Percentiles rank a stretch among this genome's conserved stretches.
phyloP scores from a whole-genome alignment of 2,113 vertebrate genomes.

The Solea solea region DNA sequence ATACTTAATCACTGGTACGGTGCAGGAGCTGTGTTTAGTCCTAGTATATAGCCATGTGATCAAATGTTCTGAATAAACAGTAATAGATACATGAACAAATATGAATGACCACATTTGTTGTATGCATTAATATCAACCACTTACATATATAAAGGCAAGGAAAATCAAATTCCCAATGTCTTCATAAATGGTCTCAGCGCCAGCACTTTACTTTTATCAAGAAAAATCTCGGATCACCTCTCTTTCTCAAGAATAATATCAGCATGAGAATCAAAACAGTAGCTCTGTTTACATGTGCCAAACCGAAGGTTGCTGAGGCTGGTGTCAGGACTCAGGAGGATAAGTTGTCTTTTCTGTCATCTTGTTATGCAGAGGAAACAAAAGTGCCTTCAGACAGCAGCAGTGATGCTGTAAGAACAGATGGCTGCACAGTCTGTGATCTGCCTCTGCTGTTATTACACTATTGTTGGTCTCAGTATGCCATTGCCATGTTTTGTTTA shows the following conservation, averaged over 20 bases:
- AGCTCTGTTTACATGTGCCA: slow-evolving; percentile 22
- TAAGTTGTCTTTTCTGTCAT: slow-evolving; percentile 49
- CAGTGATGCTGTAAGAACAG: slow-evolving; percentile 48
- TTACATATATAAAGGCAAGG: too few relatives aligned
- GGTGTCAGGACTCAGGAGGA: slow-evolving; percentile 26
- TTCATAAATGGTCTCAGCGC: too few relatives aligned
- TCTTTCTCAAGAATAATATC: neutral
- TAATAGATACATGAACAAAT: too few relatives aligned
- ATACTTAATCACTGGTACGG: too few relatives aligned
- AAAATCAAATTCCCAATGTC: too few relatives aligned
- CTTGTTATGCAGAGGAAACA: slow-evolving; percentile 45
- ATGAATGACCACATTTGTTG: too few relatives aligned
- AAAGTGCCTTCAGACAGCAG: slow-evolving; percentile 47
- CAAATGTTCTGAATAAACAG: too few relatives aligned
- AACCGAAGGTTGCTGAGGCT: slow-evolving; percentile 30
- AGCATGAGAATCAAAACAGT: slow-evolving; percentile 17
- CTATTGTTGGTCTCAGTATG: slow-evolving; percentile 1
- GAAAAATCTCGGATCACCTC: neutral
- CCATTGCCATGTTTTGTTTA: neutral
- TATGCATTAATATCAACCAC: too few relatives aligned
- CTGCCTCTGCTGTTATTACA: slow-evolving; percentile 22
- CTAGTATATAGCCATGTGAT: too few relatives aligned
- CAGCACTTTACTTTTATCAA: too few relatives aligned
- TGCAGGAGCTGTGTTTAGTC: too few relatives aligned
- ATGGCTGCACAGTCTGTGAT: slow-evolving; percentile 64